Evolutionary conservation across 2,113 vertebrate species (phyloP), one percentile per base, ranked within the genome.

Genomic region (Pseudois nayaur): DNA sequence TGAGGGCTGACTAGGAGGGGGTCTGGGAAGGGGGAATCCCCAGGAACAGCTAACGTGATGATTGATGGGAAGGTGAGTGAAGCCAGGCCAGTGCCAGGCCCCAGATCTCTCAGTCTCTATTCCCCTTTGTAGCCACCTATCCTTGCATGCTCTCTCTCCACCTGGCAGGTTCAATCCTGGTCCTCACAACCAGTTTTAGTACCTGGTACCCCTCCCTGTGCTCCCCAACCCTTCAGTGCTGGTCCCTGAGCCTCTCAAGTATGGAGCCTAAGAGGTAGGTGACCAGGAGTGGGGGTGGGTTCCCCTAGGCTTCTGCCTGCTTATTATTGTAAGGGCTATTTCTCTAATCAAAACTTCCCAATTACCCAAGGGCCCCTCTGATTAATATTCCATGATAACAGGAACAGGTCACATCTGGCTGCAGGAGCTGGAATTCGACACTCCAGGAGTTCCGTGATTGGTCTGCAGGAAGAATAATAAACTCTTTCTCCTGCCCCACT

Each of bases 261-360:
- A 96, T 78, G 91, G 97, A 98, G 95, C 91, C 94, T 97, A 87
- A 95, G 98, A 98, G 98, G 97, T 94, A 62, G 90, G 90, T 36
- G 8, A 97, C 59, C 85, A 92, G 92, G 36, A 59, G 33, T 98
- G 21, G 54, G 91, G 97, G 94, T 98, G 96, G 74, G 67, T 98
- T 99, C 98, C 97, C 95, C 98, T 95, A 98, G 98, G 97, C 98
- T 98, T 98, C 97, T 97, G 95, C 91, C 45, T 99, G 99, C 98
- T 99, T 99, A 99, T 99, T 99, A 98, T 99, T 99, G 87, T 99
- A 99, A 99, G 98, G 94, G 98, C 97, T 98, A 99, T 99, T 99
- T 99, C 98, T 98, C 98, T 99, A 99, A 99, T 99, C 98, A 99
- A 99, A 99, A 99, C 98, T 98, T 98, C 97, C 89, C 97, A 99